Base-by-base conservation (phyloP, 2,797 vertebrate genomes). In the Pipistrellus pipistrellus region DNA sequence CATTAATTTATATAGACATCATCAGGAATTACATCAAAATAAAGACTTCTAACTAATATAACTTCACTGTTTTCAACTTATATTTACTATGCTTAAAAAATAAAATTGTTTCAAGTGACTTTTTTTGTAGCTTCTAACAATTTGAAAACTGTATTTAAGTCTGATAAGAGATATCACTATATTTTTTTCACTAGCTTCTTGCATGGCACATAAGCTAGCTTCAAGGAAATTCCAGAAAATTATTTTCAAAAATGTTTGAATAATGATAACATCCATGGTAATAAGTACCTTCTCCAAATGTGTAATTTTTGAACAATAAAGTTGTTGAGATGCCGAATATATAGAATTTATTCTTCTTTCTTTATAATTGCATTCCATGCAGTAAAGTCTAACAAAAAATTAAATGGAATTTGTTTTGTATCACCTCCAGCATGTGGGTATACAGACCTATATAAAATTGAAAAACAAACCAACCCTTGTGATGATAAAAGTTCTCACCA, bases 301-400 rank as follows among this genome's bases (percentile, higher is more conserved):
- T 83, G 30, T 80, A 87, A 85, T 51, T 76, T 81, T 78, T 76
- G 8, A 93, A 92, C 46, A 88, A 80, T 83, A 51, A 84, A 88
- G 21, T 83, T 85, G 92, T 93, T 72, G 72, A 15, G 20, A 69
- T 93, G 2, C 88, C 35, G 35, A 62, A 93, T 23, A 83, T 41
- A 35, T 17, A 46, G 44, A 76, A 35, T 81, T 91, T 68, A 68
- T 83, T 55, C 71, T 83, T 82, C 69, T 71, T 80, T 95, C 73
- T 86, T 94, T 96, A 88, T 69, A 90, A 55, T 86, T 91, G 46
- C 0, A 59, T 89, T 81, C 78, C 51, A 77, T 41, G 15, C 10
- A 77, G 17, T 89, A 95, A 96, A 93, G 81, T 72, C 68, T 80
- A 85, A 87, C 72, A 90, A 64, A 64, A 95, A 83, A 59, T 66